These are phyloP conservation scores for Gallinago paraguaiae DNA, from an alignment of 2,113 vertebrate genomes.

Conservation along the genomic window DNA sequence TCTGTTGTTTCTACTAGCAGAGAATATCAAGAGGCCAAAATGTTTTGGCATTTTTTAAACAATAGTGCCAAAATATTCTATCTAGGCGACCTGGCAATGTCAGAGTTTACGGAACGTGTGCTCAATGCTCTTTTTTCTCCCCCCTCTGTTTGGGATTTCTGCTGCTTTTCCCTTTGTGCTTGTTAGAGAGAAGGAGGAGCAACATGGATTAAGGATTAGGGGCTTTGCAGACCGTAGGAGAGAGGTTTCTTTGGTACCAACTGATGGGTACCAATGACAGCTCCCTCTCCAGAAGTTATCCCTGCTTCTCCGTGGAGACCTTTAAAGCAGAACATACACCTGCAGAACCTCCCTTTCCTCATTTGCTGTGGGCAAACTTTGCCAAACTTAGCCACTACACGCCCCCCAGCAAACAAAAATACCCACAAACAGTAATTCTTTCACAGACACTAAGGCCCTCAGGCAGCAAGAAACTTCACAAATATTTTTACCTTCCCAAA, in stretches of 20 bases:
- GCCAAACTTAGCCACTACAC: neutral
- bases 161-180: neutral
- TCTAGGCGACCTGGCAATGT: neutral
- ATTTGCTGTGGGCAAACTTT: neutral
- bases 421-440: neutral
- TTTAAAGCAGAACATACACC: neutral
- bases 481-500: neutral
- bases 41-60: neutral
- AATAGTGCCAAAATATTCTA: neutral
- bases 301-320: neutral
- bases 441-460: neutral
- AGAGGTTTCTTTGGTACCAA: neutral
- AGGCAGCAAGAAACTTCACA: neutral
- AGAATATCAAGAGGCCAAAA: neutral
- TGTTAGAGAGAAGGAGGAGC: neutral
- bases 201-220: neutral
- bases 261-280: neutral
- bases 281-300: neutral
- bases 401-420: neutral
- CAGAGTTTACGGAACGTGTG: neutral
- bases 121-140: neutral
- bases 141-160: neutral
- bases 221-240: neutral
- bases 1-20: neutral
- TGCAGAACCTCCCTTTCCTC: neutral